phyloP scores from a whole-genome alignment of 2,888 invertebrate species.

The Nephrocerus scutellatus region DNA sequence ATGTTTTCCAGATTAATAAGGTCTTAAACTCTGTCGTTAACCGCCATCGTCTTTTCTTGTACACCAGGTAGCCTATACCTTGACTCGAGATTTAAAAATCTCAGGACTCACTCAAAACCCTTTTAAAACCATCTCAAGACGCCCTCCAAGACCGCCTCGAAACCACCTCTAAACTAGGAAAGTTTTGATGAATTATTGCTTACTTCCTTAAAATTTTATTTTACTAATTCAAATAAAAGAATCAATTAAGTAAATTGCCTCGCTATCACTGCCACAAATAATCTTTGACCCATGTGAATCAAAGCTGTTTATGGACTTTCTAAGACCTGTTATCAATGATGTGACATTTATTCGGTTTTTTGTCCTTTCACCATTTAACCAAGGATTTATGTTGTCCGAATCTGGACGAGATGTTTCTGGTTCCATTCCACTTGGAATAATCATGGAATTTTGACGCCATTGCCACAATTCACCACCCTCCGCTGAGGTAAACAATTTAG shows the following conservation, averaged over 20 bases:
- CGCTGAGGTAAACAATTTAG: conserved; percentile 76
- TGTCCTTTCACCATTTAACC: conserved; percentile 63
- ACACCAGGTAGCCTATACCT: too few relatives aligned
- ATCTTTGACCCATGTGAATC: conserved; percentile 69
- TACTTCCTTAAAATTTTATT: too few relatives aligned
- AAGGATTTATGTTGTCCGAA: conserved; percentile 49
- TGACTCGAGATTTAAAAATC: too few relatives aligned
- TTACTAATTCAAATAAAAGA: too few relatives aligned
- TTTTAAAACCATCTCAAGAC: too few relatives aligned
- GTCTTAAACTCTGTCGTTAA: too few relatives aligned
- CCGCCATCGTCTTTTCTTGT: too few relatives aligned
- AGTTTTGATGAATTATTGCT: too few relatives aligned
- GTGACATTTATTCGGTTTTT: conserved; percentile 54
- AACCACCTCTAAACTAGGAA: too few relatives aligned
- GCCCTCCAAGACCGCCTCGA: too few relatives aligned
- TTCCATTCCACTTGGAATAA: conserved; percentile 23
- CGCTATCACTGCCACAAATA: conserved; percentile 80
- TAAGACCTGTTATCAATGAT: conserved; percentile 65
- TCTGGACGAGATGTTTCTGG: conserved; percentile 13
- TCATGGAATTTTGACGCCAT: conserved; percentile 64
- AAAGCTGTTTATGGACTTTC: conserved; percentile 74
- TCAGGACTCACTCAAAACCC: too few relatives aligned
- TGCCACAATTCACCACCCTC: conserved; percentile 80
- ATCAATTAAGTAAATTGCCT: conserved; percentile 76
- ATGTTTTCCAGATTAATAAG: too few relatives aligned